Percentiles rank a stretch among this genome's conserved stretches.
These are phyloP conservation scores for Coregonus ussuriensis DNA, from an alignment of 2,797 vertebrate genomes.

Conservation along the genomic window DNA sequence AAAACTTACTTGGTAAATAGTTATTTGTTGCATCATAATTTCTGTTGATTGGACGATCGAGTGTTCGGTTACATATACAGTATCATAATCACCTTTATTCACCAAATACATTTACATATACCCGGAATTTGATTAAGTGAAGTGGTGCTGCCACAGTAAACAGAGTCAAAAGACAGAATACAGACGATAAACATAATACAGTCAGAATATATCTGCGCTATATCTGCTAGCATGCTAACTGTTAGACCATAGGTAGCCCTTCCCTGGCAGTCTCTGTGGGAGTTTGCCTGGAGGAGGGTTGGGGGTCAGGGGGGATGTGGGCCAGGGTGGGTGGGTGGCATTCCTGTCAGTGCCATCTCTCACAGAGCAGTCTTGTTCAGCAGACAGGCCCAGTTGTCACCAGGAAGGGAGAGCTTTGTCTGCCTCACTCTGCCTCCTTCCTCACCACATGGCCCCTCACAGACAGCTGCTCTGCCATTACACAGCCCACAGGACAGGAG, in stretches of 20 bases:
- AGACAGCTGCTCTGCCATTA: conserved; percentile 9
- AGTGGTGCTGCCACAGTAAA: too few relatives aligned
- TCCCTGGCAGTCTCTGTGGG: not conserved
- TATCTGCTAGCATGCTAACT: too few relatives aligned
- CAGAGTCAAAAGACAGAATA: too few relatives aligned
- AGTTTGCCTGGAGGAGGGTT: not conserved
- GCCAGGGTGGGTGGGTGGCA: not conserved
- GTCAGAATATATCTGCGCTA: too few relatives aligned
- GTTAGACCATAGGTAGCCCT: not conserved
- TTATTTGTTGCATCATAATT: not conserved
- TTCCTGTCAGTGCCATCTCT: conserved; percentile 8
- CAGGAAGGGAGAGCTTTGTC: not conserved
- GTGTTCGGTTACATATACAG: not conserved
- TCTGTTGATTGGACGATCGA: not conserved
- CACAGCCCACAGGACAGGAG: not conserved
- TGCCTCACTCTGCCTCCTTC: not conserved
- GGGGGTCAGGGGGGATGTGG: not conserved
- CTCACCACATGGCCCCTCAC: not conserved
- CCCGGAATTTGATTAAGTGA: too few relatives aligned
- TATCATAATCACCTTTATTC: too few relatives aligned
- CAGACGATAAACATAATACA: too few relatives aligned
- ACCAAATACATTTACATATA: too few relatives aligned
- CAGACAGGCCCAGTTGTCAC: conserved; percentile 12
- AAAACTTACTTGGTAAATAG: not conserved
- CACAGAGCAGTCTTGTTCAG: conserved; percentile 10